Evolutionary conservation across 2,888 invertebrate genomes (phyloP).

Genomic region (Lapara coniferarum): DNA sequence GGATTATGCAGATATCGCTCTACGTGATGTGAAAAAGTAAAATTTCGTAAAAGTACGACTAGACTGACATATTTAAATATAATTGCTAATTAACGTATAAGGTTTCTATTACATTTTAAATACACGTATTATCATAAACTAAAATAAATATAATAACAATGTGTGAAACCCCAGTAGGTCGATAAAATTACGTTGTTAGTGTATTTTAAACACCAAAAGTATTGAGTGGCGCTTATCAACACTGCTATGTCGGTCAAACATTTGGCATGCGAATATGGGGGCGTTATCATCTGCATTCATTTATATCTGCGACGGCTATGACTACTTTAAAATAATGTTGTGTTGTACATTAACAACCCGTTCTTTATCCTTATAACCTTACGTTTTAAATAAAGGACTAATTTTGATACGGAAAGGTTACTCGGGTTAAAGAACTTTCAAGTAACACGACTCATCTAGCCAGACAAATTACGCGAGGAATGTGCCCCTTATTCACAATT

Average conservation of each 20-base stretch:
- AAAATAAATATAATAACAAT: too few species aligned
- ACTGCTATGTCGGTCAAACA: conserved; percentile 57
- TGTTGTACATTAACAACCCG: conserved; percentile 22
- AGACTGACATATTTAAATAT: background rate
- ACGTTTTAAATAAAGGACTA: conserved; percentile 9
- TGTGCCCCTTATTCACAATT: conserved; percentile 22
- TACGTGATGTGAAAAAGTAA: conserved; percentile 20
- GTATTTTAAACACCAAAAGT: conserved; percentile 30
- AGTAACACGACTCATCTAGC: conserved; percentile 18
- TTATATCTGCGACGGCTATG: conserved; percentile 27
- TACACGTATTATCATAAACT: background rate
- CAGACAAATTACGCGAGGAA: conserved; percentile 18
- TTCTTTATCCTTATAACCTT: conserved; percentile 14
- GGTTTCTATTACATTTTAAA: too few species aligned
- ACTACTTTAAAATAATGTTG: conserved; percentile 26
- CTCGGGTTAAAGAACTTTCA: conserved; percentile 17
- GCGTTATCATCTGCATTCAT: conserved; percentile 57
- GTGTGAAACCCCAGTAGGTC: background rate
- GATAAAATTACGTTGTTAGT: conserved; percentile 16
- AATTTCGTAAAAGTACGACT: background rate
- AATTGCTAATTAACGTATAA: background rate
- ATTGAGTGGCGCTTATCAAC: conserved; percentile 52
- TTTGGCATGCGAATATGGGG: conserved; percentile 55
- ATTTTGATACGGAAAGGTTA: conserved; percentile 16
- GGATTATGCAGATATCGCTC: conserved; percentile 24